Base-by-base conservation (phyloP, 1,140 invertebrate species). In the Babylonia areolata region DNA sequence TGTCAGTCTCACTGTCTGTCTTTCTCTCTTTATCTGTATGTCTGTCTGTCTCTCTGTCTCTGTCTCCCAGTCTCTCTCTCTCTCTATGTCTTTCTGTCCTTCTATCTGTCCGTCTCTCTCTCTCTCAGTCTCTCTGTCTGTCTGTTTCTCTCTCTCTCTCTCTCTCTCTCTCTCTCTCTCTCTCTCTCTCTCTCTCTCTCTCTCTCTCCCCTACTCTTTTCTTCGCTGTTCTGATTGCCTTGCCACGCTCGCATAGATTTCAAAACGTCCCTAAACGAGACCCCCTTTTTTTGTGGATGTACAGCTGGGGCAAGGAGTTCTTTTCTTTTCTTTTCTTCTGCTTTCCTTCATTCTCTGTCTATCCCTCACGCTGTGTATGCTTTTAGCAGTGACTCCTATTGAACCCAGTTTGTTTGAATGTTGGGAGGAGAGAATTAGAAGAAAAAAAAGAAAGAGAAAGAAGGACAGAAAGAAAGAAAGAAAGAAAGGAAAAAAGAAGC, bases 61-160 rank as follows among this genome's bases (percentile, higher is more conserved):
- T 23, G 1, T 23, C 31, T 75, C 73, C 28, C 73, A 20, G 0
- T 75, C 6, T 35, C 1, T 33, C 31, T 35, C 31, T 75, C 31
- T 75, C 31, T 33, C 31, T 75, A 3, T 75, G 3, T 35, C 31
- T 75, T n/a, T 11, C 31, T 64, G 20, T 12, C 28, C 28, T 0
- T 64, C 28, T 23, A 6, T 5, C 1, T 20, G 20, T 20, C 6
- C 28, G 20, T 20, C 58, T 12, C 9, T 9, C 0, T 1, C 1
- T n/a, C n/a, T n/a, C n/a, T n/a, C 69, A 11, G 0, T 71, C 73
- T 75, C 73, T 75, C 73, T 75, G 0, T 75, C 33, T 75, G 12
- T 37, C 73, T 75, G 33, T 75, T 33, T 75, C 73, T 75, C 73
- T 75, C 73, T 75, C 31, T 75, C 31, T 75, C 5, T 75, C 73